Conservation (phyloP, 2,797 vertebrate genomes). For the Poliocrania exsul region DNA sequence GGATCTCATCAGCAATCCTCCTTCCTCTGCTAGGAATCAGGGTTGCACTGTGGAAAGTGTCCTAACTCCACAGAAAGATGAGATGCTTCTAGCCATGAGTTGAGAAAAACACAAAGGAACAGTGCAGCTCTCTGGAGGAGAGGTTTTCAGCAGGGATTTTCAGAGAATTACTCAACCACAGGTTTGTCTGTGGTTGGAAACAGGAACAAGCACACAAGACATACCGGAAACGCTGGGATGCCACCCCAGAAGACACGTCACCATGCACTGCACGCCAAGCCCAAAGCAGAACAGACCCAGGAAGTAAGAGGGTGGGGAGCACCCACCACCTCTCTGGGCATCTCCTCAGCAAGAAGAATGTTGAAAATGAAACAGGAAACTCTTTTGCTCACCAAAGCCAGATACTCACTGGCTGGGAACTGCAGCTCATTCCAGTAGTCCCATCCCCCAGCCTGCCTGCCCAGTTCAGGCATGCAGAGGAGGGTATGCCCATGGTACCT, state of each 20-base stretch:
- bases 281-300: not conserved
- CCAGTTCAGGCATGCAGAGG: not conserved
- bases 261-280: not conserved
- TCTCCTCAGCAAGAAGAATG: not conserved
- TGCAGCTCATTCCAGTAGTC: not conserved
- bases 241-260: not conserved
- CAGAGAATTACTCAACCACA: not conserved
- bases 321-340: not conserved
- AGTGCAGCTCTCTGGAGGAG: rapidly evolving
- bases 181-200: not conserved
- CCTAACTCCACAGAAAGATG: not conserved
- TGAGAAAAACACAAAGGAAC: not conserved
- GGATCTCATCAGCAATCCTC: rapidly evolving
- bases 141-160: not conserved
- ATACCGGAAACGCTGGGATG: not conserved
- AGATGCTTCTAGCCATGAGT: not conserved
- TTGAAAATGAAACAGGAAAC: not conserved
- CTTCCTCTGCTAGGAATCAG: not conserved
- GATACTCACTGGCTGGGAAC: not conserved
- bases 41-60: not conserved
- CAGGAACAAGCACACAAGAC: not conserved
- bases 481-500: not conserved
- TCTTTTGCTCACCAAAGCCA: not conserved
- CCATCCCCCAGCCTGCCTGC: not conserved
- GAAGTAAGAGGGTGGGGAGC: not conserved